Evolutionary conservation across 2,797 vertebrate genomes (phyloP).

Genomic region (Urocyon cinereoargenteus): DNA sequence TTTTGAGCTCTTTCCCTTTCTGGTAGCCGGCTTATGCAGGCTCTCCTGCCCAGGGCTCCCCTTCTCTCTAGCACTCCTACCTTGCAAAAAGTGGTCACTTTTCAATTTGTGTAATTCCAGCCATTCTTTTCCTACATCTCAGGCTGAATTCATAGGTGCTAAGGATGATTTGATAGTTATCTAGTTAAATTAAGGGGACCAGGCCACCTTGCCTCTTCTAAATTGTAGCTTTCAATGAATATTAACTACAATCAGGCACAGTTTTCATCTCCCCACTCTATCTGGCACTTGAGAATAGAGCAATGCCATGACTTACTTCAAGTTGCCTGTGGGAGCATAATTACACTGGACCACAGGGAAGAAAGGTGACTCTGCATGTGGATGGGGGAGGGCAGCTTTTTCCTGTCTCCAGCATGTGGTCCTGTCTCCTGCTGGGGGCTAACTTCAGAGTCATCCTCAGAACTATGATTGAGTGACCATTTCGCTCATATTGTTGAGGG

Average conservation of each 20-base stretch:
- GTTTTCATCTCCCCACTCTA: background rate
- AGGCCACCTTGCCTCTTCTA: too few relatives aligned
- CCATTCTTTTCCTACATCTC: too few relatives aligned
- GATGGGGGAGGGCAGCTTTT: background rate
- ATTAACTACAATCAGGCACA: background rate
- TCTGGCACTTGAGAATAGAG: background rate
- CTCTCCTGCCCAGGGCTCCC: too few relatives aligned
- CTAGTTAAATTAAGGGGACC: too few relatives aligned
- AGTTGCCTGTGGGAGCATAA: background rate
- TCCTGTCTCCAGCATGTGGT: background rate
- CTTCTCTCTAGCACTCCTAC: too few relatives aligned
- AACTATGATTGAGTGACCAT: background rate
- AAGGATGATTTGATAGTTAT: too few relatives aligned
- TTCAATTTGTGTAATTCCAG: too few relatives aligned
- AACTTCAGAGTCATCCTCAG: background rate
- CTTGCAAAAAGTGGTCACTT: too few relatives aligned
- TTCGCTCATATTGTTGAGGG: background rate
- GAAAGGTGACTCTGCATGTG: background rate
- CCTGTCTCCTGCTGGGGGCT: background rate
- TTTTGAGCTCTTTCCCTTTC: too few relatives aligned
- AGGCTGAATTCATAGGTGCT: too few relatives aligned
- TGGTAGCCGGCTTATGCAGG: too few relatives aligned
- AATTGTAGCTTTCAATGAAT: background rate
- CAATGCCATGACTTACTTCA: background rate
- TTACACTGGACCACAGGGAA: background rate